Base-by-base conservation (phyloP, 2,113 vertebrate species). In the Dicrurus megarhynchus region DNA sequence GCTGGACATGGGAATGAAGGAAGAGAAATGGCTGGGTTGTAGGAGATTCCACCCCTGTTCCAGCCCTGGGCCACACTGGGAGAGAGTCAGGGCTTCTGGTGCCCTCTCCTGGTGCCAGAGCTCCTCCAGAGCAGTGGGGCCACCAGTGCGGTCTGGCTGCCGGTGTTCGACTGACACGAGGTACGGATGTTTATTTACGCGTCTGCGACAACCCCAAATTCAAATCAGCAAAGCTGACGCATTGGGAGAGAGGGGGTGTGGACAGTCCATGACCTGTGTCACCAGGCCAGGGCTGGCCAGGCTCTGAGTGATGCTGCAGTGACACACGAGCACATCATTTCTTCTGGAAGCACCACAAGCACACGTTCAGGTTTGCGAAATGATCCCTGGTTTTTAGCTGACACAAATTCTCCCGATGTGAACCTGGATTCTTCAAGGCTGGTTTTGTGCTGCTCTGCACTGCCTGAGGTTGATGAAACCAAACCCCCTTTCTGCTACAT, bases 291-390 rank as follows among this genome's bases (percentile, higher is more conserved):
- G 59, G 52, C 53, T 59, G 39, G 8, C 69, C 78, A 23, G 61
- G 19, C 86, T 17, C 1, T 2, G 39, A 17, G 33, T 0, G 7
- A 4, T 3, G 9, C 60, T 63, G 41, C 52, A 52, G 79, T 5
- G 70, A 41, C 24, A n/a, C 19, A 19, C 14, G 9, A 23, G 14
- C 0, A 0, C 46, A 4, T 3, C 8, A 1, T n/a, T 80, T 22
- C 46, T 28, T 41, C 28, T 52, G 86, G 27, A 44, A 53, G n/a
- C 24, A n/a, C 39, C 49, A 11, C 3, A 30, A 4, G 39, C n/a
- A 3, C 33, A 7, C 1, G 1, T 6, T 76, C 32, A 37, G n/a
- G 7, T 28, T 57, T 4, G 7, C 11, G 28, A 65, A 44, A 32
- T 1, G 4, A 41, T 16, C 67, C 26, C 4, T 20, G 18, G 1